Conservation (phyloP, 2,888 invertebrate species). For the Euplexia lucipara region DNA sequence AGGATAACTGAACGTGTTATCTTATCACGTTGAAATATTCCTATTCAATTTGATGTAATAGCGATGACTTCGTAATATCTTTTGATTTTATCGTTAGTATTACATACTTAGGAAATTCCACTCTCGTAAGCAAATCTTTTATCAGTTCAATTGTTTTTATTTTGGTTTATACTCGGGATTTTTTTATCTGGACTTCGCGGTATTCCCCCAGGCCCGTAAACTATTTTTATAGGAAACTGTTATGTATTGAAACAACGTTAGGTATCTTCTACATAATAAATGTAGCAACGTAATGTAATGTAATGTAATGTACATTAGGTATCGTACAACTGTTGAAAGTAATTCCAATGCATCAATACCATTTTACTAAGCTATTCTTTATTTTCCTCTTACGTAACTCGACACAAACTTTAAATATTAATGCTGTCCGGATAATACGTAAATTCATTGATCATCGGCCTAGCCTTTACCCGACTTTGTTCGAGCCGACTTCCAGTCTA, state of each 20-base stretch:
- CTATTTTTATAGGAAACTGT: conserved; percentile 3
- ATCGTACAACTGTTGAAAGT: not conserved
- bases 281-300: too few relatives aligned
- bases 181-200: conserved; percentile 17
- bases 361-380: not conserved
- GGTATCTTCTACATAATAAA: too few relatives aligned
- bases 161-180: not conserved
- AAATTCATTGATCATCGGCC: too few relatives aligned
- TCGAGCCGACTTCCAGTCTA: too few relatives aligned
- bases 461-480: too few relatives aligned
- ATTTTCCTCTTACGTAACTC: not conserved
- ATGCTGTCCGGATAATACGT: too few relatives aligned
- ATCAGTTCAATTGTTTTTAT: conserved; percentile 42
- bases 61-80: conserved; percentile 2
- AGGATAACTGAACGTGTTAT: not conserved
- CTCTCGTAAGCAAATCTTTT: conserved; percentile 35
- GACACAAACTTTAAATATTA: too few relatives aligned
- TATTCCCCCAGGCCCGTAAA: conserved; percentile 17
- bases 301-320: too few relatives aligned
- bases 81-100: conserved; percentile 19
- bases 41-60: conserved; percentile 7
- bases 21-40: conserved; percentile 14
- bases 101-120: conserved; percentile 41
- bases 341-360: not conserved
- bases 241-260: not conserved